Evolutionary conservation across 2,888 invertebrate genomes (phyloP).

Genomic region (Lycophotia porphyrea): DNA sequence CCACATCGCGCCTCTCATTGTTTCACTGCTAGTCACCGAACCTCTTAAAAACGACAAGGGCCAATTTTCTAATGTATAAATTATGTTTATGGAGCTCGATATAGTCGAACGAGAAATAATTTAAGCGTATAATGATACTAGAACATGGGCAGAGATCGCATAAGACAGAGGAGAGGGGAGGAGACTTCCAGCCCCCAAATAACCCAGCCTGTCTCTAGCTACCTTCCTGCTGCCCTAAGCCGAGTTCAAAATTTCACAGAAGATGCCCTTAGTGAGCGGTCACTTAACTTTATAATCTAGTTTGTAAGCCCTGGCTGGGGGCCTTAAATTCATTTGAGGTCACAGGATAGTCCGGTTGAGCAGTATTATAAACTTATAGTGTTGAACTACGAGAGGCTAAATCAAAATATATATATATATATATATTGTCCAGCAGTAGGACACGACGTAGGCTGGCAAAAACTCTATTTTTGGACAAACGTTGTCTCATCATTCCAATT

Average conservation of each 20-base stretch:
- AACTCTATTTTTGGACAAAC: background rate
- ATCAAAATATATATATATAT: too few relatives aligned
- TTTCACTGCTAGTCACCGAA: constrained; percentile 63
- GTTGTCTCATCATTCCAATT: background rate
- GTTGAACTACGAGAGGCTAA: too few relatives aligned
- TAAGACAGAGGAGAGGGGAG: background rate
- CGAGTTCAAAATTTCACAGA: too few relatives aligned
- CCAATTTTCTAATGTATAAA: constrained; percentile 57
- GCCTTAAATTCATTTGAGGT: too few relatives aligned
- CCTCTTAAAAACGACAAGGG: constrained; percentile 55
- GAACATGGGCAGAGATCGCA: background rate
- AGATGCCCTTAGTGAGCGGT: too few relatives aligned
- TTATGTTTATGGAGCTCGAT: constrained; percentile 36
- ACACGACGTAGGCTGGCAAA: background rate
- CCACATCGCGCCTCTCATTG: constrained; percentile 80
- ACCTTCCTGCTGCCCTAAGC: too few relatives aligned
- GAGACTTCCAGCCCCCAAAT: background rate
- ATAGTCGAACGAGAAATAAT: constrained; percentile 8
- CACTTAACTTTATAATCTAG: too few relatives aligned
- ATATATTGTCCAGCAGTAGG: background rate
- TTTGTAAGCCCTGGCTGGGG: too few relatives aligned
- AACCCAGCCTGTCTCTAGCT: too few relatives aligned
- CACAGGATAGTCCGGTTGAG: too few relatives aligned
- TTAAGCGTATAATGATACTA: background rate
- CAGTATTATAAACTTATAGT: too few relatives aligned